Percentiles rank a stretch among this genome's conserved stretches.
These are phyloP conservation scores for Drosophila santomea DNA, from an alignment of 1,140 invertebrate genomes.

Conservation along the genomic window DNA sequence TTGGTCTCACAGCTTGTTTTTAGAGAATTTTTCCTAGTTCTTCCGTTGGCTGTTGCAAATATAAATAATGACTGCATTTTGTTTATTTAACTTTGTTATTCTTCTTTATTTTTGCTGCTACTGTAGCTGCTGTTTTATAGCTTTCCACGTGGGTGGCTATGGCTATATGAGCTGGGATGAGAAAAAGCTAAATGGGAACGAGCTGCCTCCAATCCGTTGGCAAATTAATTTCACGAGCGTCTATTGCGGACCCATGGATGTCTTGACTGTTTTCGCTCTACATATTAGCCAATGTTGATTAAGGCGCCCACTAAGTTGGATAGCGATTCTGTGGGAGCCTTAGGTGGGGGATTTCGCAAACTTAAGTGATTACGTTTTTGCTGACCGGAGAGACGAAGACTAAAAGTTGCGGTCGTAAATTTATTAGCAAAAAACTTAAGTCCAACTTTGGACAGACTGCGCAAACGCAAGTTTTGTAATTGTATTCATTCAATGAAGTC, in stretches of 20 bases:
- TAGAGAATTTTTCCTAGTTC: slow-evolving; percentile 37
- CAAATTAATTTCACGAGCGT: slow-evolving; percentile 73
- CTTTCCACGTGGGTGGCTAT: slow-evolving; percentile 75
- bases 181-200: slow-evolving; percentile 10
- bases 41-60: slow-evolving; percentile 64
- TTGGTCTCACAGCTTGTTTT: slow-evolving; percentile 58
- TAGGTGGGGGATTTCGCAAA: slow-evolving; percentile 48
- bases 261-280: slow-evolving; percentile 36
- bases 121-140: slow-evolving; percentile 65
- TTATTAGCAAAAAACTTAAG: slow-evolving; percentile 76
- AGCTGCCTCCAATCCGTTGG: slow-evolving; percentile 58
- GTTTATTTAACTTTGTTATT: slow-evolving; percentile 80
- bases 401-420: slow-evolving; percentile 75
- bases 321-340: slow-evolving; percentile 6
- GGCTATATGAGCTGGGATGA: slow-evolving; percentile 24
- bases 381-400: slow-evolving; percentile 44
- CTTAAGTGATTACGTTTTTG: slow-evolving; percentile 81
- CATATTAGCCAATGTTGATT: slow-evolving; percentile 70
- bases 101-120: slow-evolving; percentile 48
- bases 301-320: slow-evolving; percentile 58
- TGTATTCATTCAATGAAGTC: slow-evolving; percentile 81
- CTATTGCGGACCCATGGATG: slow-evolving; percentile 24
- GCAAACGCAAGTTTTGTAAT: slow-evolving; percentile 77
- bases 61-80: slow-evolving; percentile 82
- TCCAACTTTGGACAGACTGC: slow-evolving; percentile 65